Conservation (phyloP, 2,888 invertebrate species). For the Drosophila meridiana region DNA sequence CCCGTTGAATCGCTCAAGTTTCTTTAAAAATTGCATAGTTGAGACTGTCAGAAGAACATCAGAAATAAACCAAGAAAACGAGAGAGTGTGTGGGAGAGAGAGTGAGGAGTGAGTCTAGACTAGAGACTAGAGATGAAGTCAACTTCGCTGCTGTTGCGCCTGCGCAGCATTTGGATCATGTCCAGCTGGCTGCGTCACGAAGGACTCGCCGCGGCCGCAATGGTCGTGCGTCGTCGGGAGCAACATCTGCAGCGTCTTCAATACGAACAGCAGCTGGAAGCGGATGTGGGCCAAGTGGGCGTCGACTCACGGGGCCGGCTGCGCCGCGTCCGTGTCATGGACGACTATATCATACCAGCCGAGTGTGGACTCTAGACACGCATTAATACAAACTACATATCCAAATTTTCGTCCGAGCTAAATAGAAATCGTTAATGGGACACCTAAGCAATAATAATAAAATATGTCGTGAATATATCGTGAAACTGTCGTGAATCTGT, state of each 20-base stretch:
- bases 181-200: conserved; percentile 65
- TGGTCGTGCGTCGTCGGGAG: conserved; percentile 58
- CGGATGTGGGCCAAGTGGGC: conserved; percentile 35
- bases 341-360: conserved; percentile 67
- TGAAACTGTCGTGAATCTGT: background rate
- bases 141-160: conserved; percentile 48
- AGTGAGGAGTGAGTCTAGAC: background rate
- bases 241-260: conserved; percentile 15
- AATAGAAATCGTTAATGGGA: background rate
- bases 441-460: background rate
- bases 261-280: conserved; percentile 21
- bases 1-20: background rate
- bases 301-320: conserved; percentile 48
- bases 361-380: conserved; percentile 50
- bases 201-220: conserved; percentile 59
- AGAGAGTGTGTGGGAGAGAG: too few species aligned
- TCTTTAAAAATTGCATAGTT: conserved; percentile 14
- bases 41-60: background rate
- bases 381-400: too few species aligned
- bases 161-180: conserved; percentile 67
- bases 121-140: conserved; percentile 51
- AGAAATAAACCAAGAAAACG: too few species aligned
- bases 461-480: background rate
- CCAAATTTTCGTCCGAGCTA: conserved; percentile 23
- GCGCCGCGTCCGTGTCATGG: conserved; percentile 57